Evolutionary conservation across 1,140 invertebrate species (phyloP), one percentile per base, ranked within the genome.

Genomic region (Onthophagus taurus): DNA sequence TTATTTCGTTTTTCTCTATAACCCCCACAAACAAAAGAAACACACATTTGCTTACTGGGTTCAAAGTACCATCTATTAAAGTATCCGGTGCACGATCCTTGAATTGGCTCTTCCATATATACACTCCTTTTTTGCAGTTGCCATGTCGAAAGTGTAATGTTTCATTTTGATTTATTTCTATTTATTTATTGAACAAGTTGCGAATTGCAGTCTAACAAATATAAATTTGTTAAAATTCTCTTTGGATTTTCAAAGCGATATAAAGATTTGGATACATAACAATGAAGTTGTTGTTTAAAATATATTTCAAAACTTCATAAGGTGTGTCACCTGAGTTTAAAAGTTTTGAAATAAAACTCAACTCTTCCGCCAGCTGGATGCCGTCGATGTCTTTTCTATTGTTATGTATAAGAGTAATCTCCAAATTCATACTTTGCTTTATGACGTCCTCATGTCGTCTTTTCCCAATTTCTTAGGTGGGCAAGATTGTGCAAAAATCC

Each of bases 1-100:
- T 91, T 92, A 63, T 94, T 94, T 53, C 75, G 74, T 63, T 87
- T 91, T n/a, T 87, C 88, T 29, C 82, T 72, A 58, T 92, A 96
- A 31, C 92, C 91, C 13, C 88, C 83, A 67, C 90, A 97, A 14
- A 68, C 70, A 62, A 97, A 96, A 14, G 80, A 75, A 16, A 81
- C 66, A 61, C 91, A 96, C 61, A 77, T 81, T 35, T 75, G 67
- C 54, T 81, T 78, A 16, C 68, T 65, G 0, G 72, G 57, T 61
- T 90, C 80, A 66, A 85, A 96, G 39, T 83, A 80, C 81, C 85
- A 96, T 31, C 88, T 74, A 51, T 80, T 75, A 58, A 86, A 89
- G 51, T 76, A 74, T 1, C 85, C 87, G 37, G 82, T 73, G 61
- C 93, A 97, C 0, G 84, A 85, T 12, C 91, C 91, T 30, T 64